phyloP scores from a whole-genome alignment of 2,888 invertebrate species.

The Octonoba sinensis region DNA sequence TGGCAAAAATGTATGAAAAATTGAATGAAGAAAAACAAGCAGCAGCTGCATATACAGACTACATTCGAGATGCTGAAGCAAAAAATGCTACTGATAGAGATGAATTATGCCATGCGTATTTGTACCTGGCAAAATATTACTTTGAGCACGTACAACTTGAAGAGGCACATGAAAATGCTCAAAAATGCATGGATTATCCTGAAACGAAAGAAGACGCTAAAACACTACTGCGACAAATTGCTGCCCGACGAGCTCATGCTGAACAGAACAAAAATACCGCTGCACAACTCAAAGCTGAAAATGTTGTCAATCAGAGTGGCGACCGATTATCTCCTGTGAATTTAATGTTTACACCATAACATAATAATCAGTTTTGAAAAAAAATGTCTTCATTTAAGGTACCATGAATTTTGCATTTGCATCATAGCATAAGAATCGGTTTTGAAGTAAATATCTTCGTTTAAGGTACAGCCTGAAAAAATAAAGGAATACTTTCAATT shows the following conservation, averaged over 20 bases:
- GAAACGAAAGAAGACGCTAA: slow-evolving; percentile 96
- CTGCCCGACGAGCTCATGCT: slow-evolving; percentile 69
- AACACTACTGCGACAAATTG: slow-evolving; percentile 86
- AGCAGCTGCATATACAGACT: slow-evolving; percentile 91
- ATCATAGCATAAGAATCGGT: no score
- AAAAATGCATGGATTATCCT: slow-evolving; percentile 92
- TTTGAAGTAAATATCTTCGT: no score
- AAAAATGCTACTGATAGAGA: slow-evolving; percentile 77
- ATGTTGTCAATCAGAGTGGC: slow-evolving; percentile 4
- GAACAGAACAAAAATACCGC: slow-evolving; percentile 36
- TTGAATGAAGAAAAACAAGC: slow-evolving; percentile 88
- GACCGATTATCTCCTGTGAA: slow-evolving; percentile 57
- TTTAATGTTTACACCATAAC: slow-evolving; percentile 45
- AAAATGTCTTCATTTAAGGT: no score
- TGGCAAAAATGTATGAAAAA: slow-evolving; percentile 94
- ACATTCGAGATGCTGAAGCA: slow-evolving; percentile 81
- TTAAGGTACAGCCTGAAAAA: no score
- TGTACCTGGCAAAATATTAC: slow-evolving; percentile 92
- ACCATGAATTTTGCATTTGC: no score
- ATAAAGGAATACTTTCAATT: no score
- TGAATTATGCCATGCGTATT: slow-evolving; percentile 87
- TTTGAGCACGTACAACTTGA: slow-evolving; percentile 85
- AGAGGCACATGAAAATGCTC: slow-evolving; percentile 91
- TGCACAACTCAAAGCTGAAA: slow-evolving; percentile 21
- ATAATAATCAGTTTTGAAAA: no score